Percentiles rank a stretch among this genome's conserved stretches.
phyloP scores from a whole-genome alignment of 2,888 invertebrate species.

The Congeria kusceri region DNA sequence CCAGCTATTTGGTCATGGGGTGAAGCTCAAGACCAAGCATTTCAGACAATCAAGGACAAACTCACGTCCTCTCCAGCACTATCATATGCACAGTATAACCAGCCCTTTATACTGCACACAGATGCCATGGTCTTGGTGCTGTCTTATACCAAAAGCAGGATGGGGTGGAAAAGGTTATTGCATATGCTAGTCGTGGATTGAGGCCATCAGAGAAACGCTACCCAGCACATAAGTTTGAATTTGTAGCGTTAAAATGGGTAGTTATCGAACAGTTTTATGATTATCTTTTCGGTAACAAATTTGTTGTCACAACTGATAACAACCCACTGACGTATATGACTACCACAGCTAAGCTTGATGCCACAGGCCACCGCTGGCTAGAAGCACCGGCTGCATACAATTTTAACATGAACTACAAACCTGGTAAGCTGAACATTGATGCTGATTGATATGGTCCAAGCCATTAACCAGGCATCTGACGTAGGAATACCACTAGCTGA shows the following conservation, averaged over 20 bases:
- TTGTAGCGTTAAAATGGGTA: conserved; percentile 52
- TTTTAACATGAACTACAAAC: neutral
- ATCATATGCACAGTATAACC: conserved; percentile 15
- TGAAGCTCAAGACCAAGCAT: conserved; percentile 10
- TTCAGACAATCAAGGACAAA: conserved; percentile 3
- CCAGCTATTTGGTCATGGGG: conserved; percentile 15
- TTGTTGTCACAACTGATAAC: conserved; percentile 15
- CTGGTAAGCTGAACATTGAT: conserved; percentile 1
- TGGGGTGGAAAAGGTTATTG: conserved; percentile 20
- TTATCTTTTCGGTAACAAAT: conserved; percentile 12
- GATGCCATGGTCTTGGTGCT: conserved; percentile 48
- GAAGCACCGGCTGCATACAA: neutral
- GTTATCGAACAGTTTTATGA: conserved; percentile 43
- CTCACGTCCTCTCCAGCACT: conserved; percentile 35
- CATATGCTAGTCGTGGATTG: conserved; percentile 41
- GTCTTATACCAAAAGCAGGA: conserved; percentile 46
- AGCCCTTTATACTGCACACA: conserved; percentile 30
- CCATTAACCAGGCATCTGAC: neutral
- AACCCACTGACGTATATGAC: conserved; percentile 12
- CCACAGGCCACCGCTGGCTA: conserved; percentile 16
- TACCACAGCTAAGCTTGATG: conserved; percentile 13
- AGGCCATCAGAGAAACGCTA: conserved; percentile 33
- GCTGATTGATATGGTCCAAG: conserved; percentile 8
- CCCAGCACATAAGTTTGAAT: conserved; percentile 52
- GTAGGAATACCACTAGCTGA: neutral